These are phyloP conservation scores for Drosophila multiciliata DNA, from an alignment of 2,888 invertebrate genomes.

Conservation along the genomic window DNA sequence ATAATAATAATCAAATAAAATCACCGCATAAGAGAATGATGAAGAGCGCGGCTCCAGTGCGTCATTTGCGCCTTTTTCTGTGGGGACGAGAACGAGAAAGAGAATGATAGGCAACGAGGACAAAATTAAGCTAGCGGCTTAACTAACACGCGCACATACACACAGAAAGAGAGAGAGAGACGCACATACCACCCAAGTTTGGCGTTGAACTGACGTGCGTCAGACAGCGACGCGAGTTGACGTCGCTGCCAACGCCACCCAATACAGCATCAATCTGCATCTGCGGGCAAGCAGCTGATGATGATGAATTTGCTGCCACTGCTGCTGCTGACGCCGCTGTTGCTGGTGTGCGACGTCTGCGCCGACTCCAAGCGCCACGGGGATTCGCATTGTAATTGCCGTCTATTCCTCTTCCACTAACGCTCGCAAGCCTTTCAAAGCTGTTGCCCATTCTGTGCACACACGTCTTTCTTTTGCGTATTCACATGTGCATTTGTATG, in stretches of 20 bases:
- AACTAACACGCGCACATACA: slow-evolving; percentile 16
- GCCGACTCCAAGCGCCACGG: slow-evolving; percentile 54
- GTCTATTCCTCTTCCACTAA: slow-evolving; percentile 11
- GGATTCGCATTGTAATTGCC: slow-evolving; percentile 23
- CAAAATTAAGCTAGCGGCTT: neutral
- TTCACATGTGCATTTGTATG: slow-evolving; percentile 1
- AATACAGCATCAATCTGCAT: slow-evolving; percentile 21
- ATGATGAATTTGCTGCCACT: slow-evolving; percentile 9
- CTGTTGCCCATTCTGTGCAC: slow-evolving; percentile 80
- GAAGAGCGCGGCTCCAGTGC: slow-evolving; percentile 83
- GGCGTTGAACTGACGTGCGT: slow-evolving; percentile 83
- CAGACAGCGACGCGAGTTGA: slow-evolving; percentile 51
- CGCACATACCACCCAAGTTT: slow-evolving; percentile 83
- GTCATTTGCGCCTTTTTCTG: slow-evolving; percentile 60
- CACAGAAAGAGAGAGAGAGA: slow-evolving; percentile 15
- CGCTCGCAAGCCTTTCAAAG: slow-evolving; percentile 73
- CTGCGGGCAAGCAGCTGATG: slow-evolving; percentile 19
- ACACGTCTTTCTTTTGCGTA: neutral
- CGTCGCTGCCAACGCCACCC: slow-evolving; percentile 6
- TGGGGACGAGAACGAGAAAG: slow-evolving; percentile 11
- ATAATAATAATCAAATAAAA: slow-evolving; percentile 3
- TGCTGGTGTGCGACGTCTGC: slow-evolving; percentile 35
- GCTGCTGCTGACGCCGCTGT: slow-evolving; percentile 5
- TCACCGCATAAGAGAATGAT: slow-evolving; percentile 84
- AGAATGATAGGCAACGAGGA: slow-evolving; percentile 32